Percentiles rank a stretch among this genome's conserved stretches.
These are phyloP conservation scores for Todiramphus chloris DNA, from an alignment of 2,113 vertebrate genomes.

Conservation along the genomic window DNA sequence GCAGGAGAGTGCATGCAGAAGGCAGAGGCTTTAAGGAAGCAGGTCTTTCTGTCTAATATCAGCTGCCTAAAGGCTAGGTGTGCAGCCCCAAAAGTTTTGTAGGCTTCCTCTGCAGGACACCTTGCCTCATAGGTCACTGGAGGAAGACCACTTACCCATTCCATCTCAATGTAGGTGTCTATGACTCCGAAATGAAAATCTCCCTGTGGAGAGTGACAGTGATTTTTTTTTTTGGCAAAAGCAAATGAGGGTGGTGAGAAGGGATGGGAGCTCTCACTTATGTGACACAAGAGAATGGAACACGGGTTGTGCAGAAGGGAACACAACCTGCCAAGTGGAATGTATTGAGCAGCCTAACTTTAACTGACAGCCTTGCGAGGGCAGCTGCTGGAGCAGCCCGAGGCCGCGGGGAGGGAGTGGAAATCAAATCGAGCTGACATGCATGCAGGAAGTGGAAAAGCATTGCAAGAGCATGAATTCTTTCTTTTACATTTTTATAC, in stretches of 20 bases:
- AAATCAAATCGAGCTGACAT: background rate
- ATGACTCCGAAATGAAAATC: background rate
- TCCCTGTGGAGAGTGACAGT: background rate
- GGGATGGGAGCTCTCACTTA: background rate
- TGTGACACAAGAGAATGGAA: background rate
- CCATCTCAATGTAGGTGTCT: background rate
- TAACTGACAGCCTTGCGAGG: background rate
- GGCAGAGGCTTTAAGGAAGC: background rate
- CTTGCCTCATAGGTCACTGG: background rate
- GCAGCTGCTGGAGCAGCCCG: background rate
- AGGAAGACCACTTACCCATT: background rate
- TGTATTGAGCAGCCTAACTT: background rate
- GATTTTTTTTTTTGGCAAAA: background rate
- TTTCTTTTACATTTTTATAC: background rate
- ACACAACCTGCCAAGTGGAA: background rate
- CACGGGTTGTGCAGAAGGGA: background rate
- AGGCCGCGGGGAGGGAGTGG: background rate
- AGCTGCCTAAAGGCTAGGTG: background rate
- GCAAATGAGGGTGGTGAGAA: background rate
- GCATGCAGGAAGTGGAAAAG: conserved; percentile 3
- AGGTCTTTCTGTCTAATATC: background rate
- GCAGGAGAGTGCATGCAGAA: background rate
- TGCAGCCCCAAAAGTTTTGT: background rate
- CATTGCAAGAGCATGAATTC: background rate
- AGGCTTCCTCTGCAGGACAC: background rate